phyloP scores from a whole-genome alignment of 2,797 vertebrate genomes.

The Aratinga solstitialis region DNA sequence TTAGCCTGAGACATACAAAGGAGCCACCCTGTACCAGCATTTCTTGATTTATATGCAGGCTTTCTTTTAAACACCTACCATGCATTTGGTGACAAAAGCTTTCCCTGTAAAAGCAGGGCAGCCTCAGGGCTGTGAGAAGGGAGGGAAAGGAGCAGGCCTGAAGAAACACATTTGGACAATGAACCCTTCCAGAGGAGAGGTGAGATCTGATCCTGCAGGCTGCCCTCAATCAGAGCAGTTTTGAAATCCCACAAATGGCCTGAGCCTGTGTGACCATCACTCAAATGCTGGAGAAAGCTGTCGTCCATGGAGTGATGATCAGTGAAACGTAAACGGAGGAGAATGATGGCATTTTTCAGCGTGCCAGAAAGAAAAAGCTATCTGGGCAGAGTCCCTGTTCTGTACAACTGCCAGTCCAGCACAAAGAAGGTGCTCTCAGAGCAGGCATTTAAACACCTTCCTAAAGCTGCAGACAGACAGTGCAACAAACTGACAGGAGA shows the following conservation, averaged over 20 bases:
- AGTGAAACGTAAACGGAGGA: neutral
- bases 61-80: neutral
- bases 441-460: neutral
- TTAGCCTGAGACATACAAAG: neutral
- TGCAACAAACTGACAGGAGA: neutral
- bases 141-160: neutral
- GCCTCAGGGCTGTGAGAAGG: neutral
- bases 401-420: neutral
- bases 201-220: neutral
- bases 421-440: neutral
- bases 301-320: neutral
- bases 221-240: neutral
- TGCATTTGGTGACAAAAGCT: neutral
- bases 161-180: neutral
- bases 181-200: neutral
- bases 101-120: neutral
- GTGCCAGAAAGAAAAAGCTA: neutral
- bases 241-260: neutral
- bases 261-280: neutral
- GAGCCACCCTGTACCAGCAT: neutral
- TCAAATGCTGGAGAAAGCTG: neutral
- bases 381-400: neutral
- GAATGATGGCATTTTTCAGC: neutral
- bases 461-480: neutral
- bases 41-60: neutral